phyloP scores from a whole-genome alignment of 2,888 invertebrate species.

The Malachius bipustulatus region DNA sequence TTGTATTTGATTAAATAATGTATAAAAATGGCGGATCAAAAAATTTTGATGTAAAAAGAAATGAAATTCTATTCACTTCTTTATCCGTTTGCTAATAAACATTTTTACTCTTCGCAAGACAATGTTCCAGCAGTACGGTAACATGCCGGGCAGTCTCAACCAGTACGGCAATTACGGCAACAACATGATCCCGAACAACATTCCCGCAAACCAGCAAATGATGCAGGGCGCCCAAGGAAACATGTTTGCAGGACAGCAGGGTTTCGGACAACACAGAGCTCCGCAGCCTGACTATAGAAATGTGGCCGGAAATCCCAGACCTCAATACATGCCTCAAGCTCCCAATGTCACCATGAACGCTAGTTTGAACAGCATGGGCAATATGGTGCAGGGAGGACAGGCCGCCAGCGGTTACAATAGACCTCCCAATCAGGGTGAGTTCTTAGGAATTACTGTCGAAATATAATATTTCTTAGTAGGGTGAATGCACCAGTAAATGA shows the following conservation, averaged over 20 bases:
- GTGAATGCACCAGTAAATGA: no score
- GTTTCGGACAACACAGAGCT: slow-evolving; percentile 42
- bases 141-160: slow-evolving; percentile 51
- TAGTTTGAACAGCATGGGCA: slow-evolving; percentile 58
- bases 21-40: no score
- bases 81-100: no score
- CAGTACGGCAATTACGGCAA: slow-evolving; percentile 51
- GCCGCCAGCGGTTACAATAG: slow-evolving; percentile 72
- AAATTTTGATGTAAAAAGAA: no score
- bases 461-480: no score
- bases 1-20: no score
- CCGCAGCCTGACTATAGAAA: slow-evolving; percentile 34
- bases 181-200: slow-evolving; percentile 28
- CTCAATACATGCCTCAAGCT: slow-evolving; percentile 59
- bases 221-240: slow-evolving; percentile 28
- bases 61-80: no score
- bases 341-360: slow-evolving; percentile 84
- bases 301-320: slow-evolving; percentile 37
- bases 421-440: slow-evolving; percentile 27
- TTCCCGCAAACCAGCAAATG: slow-evolving; percentile 33
- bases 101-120: no score
- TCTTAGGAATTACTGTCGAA: slow-evolving; percentile 8
- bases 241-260: slow-evolving; percentile 38
- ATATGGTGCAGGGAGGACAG: slow-evolving; percentile 41
- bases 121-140: slow-evolving; percentile 51